phyloP scores from a whole-genome alignment of 2,113 vertebrate genomes.

The Solea senegalensis region DNA sequence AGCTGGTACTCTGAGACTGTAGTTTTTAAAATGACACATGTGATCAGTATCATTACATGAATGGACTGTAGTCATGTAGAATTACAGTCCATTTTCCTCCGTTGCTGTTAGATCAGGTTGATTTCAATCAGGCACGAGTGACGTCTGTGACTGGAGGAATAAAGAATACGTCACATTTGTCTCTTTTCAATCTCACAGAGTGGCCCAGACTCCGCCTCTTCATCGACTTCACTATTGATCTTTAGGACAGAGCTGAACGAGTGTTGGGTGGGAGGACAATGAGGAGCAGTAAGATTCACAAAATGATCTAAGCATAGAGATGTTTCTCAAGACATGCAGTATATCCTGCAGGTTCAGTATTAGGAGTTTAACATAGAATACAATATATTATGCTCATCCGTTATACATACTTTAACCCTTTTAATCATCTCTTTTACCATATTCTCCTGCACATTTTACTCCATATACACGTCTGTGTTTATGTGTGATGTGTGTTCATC shows the following conservation, averaged over 20 bases:
- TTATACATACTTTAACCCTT: no score
- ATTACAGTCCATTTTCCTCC: background rate
- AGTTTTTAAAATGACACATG: conserved; percentile 5
- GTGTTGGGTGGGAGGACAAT: conserved; percentile 28
- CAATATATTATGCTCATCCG: no score
- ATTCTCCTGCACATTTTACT: no score
- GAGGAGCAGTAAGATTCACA: no score
- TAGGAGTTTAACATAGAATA: no score
- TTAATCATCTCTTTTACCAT: no score
- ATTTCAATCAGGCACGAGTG: conserved; percentile 5
- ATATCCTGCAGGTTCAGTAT: no score
- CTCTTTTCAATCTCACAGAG: conserved; percentile 54
- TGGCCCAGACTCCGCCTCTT: conserved; percentile 23
- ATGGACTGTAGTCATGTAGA: background rate
- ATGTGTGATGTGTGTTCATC: no score
- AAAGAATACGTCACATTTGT: conserved; percentile 24
- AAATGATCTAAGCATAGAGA: no score
- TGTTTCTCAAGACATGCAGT: no score
- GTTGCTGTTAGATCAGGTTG: conserved; percentile 1
- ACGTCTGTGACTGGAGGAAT: conserved; percentile 7
- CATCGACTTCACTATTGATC: conserved; percentile 53
- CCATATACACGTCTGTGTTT: no score
- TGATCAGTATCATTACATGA: background rate
- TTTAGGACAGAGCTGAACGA: conserved; percentile 25
- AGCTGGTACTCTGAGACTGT: background rate